Conservation (phyloP, 1,140 invertebrate species). For the Drosophila funebris region DNA sequence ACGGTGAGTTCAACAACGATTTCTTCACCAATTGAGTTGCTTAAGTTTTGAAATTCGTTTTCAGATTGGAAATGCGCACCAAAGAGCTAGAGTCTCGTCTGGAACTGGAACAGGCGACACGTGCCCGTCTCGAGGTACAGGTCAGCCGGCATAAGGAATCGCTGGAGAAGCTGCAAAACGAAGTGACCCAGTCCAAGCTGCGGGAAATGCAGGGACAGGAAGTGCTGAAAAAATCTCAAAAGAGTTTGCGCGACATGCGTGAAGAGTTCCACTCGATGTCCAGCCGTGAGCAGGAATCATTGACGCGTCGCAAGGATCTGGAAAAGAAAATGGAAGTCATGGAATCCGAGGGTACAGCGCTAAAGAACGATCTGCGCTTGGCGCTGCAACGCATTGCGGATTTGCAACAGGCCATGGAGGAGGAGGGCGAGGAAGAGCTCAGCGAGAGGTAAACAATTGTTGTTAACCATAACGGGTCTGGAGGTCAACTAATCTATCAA, state of each 20-base stretch:
- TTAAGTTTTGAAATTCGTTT: not conserved
- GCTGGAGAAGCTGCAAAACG: conserved; percentile 90
- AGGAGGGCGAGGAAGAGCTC: conserved; percentile 88
- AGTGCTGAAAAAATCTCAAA: conserved; percentile 88
- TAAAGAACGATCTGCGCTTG: conserved; percentile 89
- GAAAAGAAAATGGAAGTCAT: conserved; percentile 88
- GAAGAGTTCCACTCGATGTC: conserved; percentile 88
- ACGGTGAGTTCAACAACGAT: conserved; percentile 62
- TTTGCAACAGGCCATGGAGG: conserved; percentile 93
- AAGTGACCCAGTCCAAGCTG: conserved; percentile 88
- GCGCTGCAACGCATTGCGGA: conserved; percentile 93
- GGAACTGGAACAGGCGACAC: conserved; percentile 94
- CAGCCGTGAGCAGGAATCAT: conserved; percentile 89
- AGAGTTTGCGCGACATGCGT: conserved; percentile 88
- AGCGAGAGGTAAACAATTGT: conserved; percentile 85
- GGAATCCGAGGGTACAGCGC: conserved; percentile 87
- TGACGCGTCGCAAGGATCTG: conserved; percentile 88
- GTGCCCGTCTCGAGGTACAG: conserved; percentile 93
- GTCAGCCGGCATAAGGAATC: conserved; percentile 92
- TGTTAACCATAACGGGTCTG: not conserved
- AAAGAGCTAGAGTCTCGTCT: conserved; percentile 95
- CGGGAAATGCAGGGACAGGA: conserved; percentile 92
- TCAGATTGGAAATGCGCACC: conserved; percentile 89
- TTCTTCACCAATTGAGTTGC: not conserved
- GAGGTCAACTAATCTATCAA: not conserved